Evolutionary conservation across 2,888 invertebrate species (phyloP).

Genomic region (Calliphora vomitoria): DNA sequence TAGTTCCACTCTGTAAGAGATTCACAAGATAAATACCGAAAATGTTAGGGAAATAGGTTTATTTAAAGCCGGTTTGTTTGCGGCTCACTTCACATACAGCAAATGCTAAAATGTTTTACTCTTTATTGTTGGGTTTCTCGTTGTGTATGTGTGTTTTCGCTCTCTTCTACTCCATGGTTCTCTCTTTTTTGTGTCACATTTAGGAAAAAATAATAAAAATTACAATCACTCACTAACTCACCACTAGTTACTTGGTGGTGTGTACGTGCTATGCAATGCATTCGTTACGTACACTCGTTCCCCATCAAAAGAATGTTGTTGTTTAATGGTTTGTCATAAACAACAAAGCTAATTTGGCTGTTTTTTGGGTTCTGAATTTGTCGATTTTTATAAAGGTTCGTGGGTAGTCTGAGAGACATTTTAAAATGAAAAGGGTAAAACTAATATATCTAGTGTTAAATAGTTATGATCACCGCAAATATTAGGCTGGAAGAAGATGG

Average conservation of each 20-base stretch:
- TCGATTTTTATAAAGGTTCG: background rate
- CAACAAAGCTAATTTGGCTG: too few species aligned
- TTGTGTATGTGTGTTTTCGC: background rate
- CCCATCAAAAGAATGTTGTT: background rate
- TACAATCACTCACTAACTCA: background rate
- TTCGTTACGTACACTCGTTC: background rate
- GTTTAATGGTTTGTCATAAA: too few species aligned
- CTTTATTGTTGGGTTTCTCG: background rate
- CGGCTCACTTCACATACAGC: conserved; percentile 19
- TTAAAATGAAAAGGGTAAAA: too few species aligned
- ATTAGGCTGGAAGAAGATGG: too few species aligned
- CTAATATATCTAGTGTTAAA: too few species aligned
- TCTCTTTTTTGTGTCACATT: background rate
- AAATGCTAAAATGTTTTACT: background rate
- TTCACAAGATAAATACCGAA: conserved; percentile 81
- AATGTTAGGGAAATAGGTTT: conserved; percentile 78
- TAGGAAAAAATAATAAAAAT: conserved; percentile 10
- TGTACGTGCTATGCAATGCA: conserved; percentile 39
- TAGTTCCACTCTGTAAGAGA: conserved; percentile 79
- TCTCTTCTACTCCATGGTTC: background rate
- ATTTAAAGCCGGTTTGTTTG: conserved; percentile 83
- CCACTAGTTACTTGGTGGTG: conserved; percentile 20
- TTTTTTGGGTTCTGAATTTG: background rate
- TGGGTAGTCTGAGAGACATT: too few species aligned
- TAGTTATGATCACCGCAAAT: too few species aligned